These are phyloP conservation scores for Disparrhopalites patrizii DNA, from an alignment of 2,888 invertebrate genomes.

Conservation along the genomic window DNA sequence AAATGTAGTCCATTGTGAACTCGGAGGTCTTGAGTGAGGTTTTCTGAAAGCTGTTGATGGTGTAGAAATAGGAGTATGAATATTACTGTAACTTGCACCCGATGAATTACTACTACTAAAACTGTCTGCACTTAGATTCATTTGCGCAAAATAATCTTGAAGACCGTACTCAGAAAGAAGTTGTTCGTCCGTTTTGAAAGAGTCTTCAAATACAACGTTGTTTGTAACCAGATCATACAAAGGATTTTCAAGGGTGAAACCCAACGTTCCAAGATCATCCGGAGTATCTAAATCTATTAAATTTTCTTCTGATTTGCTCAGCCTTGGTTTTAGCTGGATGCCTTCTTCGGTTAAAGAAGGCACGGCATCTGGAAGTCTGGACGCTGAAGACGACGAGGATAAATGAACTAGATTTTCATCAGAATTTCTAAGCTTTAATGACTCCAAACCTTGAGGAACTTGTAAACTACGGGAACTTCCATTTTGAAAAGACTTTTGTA, in stretches of 20 bases:
- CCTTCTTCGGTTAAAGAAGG: slow-evolving; percentile 21
- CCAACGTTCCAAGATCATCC: slow-evolving; percentile 30
- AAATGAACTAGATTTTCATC: slow-evolving; percentile 45
- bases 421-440: slow-evolving; percentile 32
- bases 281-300: slow-evolving; percentile 48
- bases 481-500: slow-evolving; percentile 17
- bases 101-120: slow-evolving; percentile 23
- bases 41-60: slow-evolving; percentile 1
- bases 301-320: slow-evolving; percentile 48
- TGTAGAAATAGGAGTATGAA: slow-evolving; percentile 7
- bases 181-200: slow-evolving; percentile 42
- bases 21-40: slow-evolving; percentile 1
- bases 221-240: slow-evolving; percentile 46
- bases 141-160: slow-evolving; percentile 39
- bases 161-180: slow-evolving; percentile 47
- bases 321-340: slow-evolving; percentile 36
- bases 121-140: slow-evolving; percentile 22
- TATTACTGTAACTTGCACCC: slow-evolving; percentile 21
- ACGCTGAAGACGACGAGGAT: slow-evolving; percentile 42
- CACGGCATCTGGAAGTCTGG: slow-evolving; percentile 33
- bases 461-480: slow-evolving; percentile 17
- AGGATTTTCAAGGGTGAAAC: slow-evolving; percentile 46
- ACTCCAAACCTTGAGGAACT: slow-evolving; percentile 25
- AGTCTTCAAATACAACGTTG: slow-evolving; percentile 44
- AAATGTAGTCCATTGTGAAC: slow-evolving; percentile 22